Evolutionary conservation across 2,888 invertebrate genomes (phyloP).

Genomic region (Oscheius onirici): DNA sequence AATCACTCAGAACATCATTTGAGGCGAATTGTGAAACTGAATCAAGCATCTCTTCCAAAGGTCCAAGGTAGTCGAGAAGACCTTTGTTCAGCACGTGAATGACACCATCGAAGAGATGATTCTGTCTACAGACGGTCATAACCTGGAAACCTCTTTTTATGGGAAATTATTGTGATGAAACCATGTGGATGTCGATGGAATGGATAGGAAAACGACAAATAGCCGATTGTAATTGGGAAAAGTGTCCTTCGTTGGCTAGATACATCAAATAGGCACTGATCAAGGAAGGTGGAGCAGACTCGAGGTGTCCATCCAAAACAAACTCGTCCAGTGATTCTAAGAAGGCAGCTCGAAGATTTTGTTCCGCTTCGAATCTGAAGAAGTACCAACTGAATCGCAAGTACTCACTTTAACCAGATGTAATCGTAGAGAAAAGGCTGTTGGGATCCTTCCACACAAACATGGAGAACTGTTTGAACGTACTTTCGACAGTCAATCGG

Average conservation of each 20-base stretch:
- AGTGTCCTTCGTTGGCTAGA: constrained; percentile 77
- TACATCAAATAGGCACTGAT: constrained; percentile 78
- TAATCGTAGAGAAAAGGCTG: constrained; percentile 75
- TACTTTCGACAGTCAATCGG: constrained; percentile 53
- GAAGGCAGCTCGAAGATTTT: constrained; percentile 78
- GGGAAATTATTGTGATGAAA: constrained; percentile 46
- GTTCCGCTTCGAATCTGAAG: constrained; percentile 73
- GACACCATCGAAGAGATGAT: constrained; percentile 80
- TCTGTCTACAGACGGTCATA: constrained; percentile 77
- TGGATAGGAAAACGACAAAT: constrained; percentile 81
- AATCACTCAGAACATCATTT: constrained; percentile 70
- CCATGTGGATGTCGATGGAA: constrained; percentile 83
- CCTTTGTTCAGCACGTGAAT: constrained; percentile 83
- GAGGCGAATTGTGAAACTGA: constrained; percentile 49
- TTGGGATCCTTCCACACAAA: constrained; percentile 43
- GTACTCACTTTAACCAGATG: constrained; percentile 77
- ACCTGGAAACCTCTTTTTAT: constrained; percentile 71
- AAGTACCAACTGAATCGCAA: not conserved
- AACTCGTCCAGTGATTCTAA: constrained; percentile 79
- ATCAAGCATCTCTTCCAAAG: constrained; percentile 76
- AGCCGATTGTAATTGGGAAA: constrained; percentile 80
- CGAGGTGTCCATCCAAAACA: constrained; percentile 57
- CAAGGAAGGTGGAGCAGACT: constrained; percentile 76
- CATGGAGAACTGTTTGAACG: constrained; percentile 55
- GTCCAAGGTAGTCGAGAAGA: constrained; percentile 81